Evolutionary conservation across 2,113 vertebrate species (phyloP), one percentile per base, ranked within the genome.

Genomic region (Lasiurus borealis): DNA sequence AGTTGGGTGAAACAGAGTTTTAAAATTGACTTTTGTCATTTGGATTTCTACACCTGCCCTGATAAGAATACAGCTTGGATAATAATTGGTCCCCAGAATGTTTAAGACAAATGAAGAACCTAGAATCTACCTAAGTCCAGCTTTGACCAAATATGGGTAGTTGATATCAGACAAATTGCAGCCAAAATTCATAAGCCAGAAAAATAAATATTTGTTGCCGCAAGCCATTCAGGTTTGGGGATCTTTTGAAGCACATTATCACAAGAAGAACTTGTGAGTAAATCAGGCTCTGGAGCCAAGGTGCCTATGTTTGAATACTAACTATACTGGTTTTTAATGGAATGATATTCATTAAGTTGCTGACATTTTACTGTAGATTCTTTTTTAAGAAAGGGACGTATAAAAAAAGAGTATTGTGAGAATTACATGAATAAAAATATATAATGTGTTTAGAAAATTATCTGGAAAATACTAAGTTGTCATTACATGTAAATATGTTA

Each of bases 401-500:
- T 62, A 76, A 46, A 76, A 5, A 46, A 54, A 64, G 36, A 84
- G 4, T 18, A 50, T 64, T 77, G 2, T 71, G 2, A 75, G 16
- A 85, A 88, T 59, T 73, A 73, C 15, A 29, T 34, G 14, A 73
- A 44, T 44, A 80, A 18, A 52, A 40, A 13, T 5, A 44, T 23
- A 34, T n/a, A n/a, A n/a, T n/a, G n/a, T n/a, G n/a, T 57, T 59
- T 68, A 52, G n/a, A 93, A 54, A 5, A 68, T 44, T 36, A 94
- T 27, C 23, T 96, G 34, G 14, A 64, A 71, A 46, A 15, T 48
- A 83, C 8, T 64, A 86, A 82, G 8, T 62, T 6, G 7, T 59
- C 46, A 6, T 75, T 62, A 83, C n/a, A 48, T 44, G 15, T 66
- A 96, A 96, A 78, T 57, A 85, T 66, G 27, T 78, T 50, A 80